Conservation (phyloP, 1,140 invertebrate genomes). For the Trachymyrmex cornetzi region DNA sequence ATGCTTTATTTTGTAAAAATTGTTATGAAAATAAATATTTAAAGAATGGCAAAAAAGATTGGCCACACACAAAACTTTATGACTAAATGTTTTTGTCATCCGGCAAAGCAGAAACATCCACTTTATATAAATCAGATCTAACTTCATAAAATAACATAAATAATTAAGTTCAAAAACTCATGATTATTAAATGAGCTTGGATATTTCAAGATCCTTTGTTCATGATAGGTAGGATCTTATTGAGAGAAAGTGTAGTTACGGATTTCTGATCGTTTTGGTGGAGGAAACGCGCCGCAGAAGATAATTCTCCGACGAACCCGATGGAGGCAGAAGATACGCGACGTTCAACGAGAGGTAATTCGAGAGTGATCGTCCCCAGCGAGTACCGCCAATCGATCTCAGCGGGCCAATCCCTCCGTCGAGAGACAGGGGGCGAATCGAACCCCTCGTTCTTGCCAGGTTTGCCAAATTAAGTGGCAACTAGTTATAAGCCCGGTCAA, state of each 20-base stretch:
- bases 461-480: slow-evolving; percentile 85
- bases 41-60: neutral
- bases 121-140: neutral
- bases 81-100: too few relatives aligned
- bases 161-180: neutral
- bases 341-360: slow-evolving; percentile 55
- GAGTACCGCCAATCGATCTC: slow-evolving; percentile 73
- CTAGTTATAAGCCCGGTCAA: slow-evolving; percentile 80
- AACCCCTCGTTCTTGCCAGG: slow-evolving; percentile 55
- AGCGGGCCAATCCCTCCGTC: slow-evolving; percentile 68
- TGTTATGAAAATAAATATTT: neutral
- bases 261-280: slow-evolving; percentile 27
- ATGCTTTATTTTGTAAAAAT: neutral
- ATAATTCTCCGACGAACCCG: slow-evolving; percentile 37
- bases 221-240: neutral
- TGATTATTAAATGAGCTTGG: slow-evolving; percentile 1
- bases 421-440: slow-evolving; percentile 51
- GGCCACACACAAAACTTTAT: too few relatives aligned
- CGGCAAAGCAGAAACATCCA: too few relatives aligned
- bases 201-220: neutral
- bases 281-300: slow-evolving; percentile 20
- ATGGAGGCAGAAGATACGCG: slow-evolving; percentile 52
- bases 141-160: neutral
- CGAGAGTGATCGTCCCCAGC: slow-evolving; percentile 45
- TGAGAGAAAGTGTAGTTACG: slow-evolving; percentile 7